Conservation (phyloP, 2,888 invertebrate species). For the Tholera decimalis region DNA sequence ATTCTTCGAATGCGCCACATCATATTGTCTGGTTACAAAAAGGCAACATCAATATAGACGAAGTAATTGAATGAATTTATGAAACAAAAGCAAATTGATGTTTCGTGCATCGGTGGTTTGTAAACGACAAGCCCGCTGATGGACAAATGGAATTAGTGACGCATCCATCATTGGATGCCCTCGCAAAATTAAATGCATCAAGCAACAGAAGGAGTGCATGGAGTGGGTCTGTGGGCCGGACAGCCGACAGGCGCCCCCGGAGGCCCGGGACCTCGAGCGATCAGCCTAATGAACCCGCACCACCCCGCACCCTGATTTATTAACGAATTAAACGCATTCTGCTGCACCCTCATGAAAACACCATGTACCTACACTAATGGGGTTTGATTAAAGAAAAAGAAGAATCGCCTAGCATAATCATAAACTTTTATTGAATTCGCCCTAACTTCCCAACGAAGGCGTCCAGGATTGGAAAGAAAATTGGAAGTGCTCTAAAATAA, state of each 20-base stretch:
- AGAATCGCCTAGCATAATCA: constrained; percentile 33
- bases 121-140: constrained; percentile 61
- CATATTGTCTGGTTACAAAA: constrained; percentile 15
- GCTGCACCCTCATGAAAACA: constrained; percentile 86
- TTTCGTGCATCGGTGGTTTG: constrained; percentile 51
- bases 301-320: constrained; percentile 90
- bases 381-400: constrained; percentile 52
- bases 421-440: constrained; percentile 49
- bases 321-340: constrained; percentile 91
- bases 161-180: constrained; percentile 81
- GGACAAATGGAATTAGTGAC: constrained; percentile 75
- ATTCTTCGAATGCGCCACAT: constrained; percentile 21
- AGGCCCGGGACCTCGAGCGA: constrained; percentile 88
- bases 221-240: constrained; percentile 83
- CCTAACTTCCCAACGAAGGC: constrained; percentile 39
- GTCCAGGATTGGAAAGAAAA: constrained; percentile 36
- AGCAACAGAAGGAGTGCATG: constrained; percentile 81
- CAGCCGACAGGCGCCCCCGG: constrained; percentile 75
- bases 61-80: constrained; percentile 40
- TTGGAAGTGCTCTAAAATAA: constrained; percentile 36
- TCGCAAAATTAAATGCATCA: constrained; percentile 85
- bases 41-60: constrained; percentile 11
- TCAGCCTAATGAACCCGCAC: constrained; percentile 89
- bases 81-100: constrained; percentile 59
- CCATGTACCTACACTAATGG: constrained; percentile 58